phyloP scores from a whole-genome alignment of 2,797 vertebrate genomes.

The Gadopsis bispinosus region DNA sequence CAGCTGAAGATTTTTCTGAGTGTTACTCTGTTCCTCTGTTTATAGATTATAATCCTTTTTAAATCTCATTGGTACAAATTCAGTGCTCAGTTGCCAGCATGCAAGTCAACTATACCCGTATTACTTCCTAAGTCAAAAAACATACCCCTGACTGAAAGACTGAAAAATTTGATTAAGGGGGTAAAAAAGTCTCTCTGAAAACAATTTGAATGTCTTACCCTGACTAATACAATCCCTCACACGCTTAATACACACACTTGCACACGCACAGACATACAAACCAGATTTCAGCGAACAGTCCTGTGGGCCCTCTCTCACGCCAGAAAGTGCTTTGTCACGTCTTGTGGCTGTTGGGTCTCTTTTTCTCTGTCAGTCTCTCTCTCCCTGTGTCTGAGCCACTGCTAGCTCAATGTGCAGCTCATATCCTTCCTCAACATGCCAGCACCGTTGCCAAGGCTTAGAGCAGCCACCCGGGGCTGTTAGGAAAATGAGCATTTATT shows the following conservation, averaged over 20 bases:
- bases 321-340: conserved; percentile 76
- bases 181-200: conserved; percentile 40
- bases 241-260: conserved; percentile 42
- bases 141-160: conserved; percentile 3
- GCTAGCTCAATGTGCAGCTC: conserved; percentile 70
- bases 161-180: conserved; percentile 30
- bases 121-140: conserved; percentile 31
- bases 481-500: conserved; percentile 75
- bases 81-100: not conserved
- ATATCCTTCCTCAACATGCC: conserved; percentile 68
- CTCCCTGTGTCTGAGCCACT: conserved; percentile 49
- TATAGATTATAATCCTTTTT: not conserved
- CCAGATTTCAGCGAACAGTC: conserved; percentile 58
- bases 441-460: conserved; percentile 59
- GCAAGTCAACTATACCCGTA: not conserved
- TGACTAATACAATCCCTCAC: conserved; percentile 56
- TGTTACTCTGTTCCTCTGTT: not conserved
- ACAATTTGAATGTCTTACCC: conserved; percentile 37
- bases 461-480: conserved; percentile 65
- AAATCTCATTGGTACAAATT: not conserved
- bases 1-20: conserved; percentile 1
- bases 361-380: conserved; percentile 58
- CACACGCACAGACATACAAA: conserved; percentile 47
- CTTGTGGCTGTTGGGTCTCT: conserved; percentile 66
- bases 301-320: conserved; percentile 69